phyloP scores from a whole-genome alignment of 2,888 invertebrate species.

The Dendrolimus pini region DNA sequence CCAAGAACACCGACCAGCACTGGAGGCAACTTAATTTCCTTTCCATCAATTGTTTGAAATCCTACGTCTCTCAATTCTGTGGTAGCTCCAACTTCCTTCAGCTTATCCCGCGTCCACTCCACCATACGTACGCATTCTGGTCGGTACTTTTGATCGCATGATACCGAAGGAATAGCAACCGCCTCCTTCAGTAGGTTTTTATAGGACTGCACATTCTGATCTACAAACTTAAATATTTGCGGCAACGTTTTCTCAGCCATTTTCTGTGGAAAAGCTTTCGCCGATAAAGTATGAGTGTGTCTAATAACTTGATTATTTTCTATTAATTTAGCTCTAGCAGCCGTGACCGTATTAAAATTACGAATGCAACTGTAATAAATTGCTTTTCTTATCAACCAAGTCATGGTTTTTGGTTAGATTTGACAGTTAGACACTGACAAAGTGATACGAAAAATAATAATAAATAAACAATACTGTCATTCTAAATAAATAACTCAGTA shows the following conservation, averaged over 20 bases:
- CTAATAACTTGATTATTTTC: slow-evolving; percentile 20
- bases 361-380: slow-evolving; percentile 24
- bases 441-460: too few relatives aligned
- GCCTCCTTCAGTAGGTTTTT: slow-evolving; percentile 88
- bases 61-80: slow-evolving; percentile 88
- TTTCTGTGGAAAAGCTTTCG: slow-evolving; percentile 30
- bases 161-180: slow-evolving; percentile 97
- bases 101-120: slow-evolving; percentile 84
- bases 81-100: slow-evolving; percentile 82
- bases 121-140: slow-evolving; percentile 90
- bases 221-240: slow-evolving; percentile 82
- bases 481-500: too few relatives aligned
- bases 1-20: slow-evolving; percentile 89
- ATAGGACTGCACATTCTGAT: slow-evolving; percentile 84
- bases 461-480: too few relatives aligned
- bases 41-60: slow-evolving; percentile 83
- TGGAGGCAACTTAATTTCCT: slow-evolving; percentile 87
- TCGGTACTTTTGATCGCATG: slow-evolving; percentile 90
- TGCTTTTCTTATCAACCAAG: slow-evolving; percentile 28
- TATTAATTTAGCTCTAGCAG: slow-evolving; percentile 18
- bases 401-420: slow-evolving; percentile 13
- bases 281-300: slow-evolving; percentile 30
- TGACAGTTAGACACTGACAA: neutral
- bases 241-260: slow-evolving; percentile 60
- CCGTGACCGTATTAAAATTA: slow-evolving; percentile 34